Percentiles rank a stretch among this genome's conserved stretches.
These are phyloP conservation scores for Eurystomus gularis DNA, from an alignment of 2,113 vertebrate genomes.

Conservation along the genomic window DNA sequence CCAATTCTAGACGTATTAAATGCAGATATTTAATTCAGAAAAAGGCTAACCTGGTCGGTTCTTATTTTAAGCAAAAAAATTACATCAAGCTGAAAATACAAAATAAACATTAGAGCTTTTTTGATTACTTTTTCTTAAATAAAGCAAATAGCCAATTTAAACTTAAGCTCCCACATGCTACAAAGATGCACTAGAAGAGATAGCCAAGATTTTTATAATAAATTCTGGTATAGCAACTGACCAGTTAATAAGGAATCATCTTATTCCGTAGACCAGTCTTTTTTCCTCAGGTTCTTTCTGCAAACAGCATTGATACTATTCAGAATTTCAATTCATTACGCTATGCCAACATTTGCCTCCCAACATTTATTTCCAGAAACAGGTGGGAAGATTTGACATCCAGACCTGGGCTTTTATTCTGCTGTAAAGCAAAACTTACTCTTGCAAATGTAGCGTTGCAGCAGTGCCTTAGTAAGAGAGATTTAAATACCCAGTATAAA, in stretches of 20 bases:
- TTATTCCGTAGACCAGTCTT: not conserved
- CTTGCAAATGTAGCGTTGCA: not conserved
- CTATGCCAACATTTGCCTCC: not conserved
- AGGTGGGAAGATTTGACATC: not conserved
- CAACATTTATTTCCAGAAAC: not conserved
- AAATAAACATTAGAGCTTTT: not conserved
- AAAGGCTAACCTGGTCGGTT: not conserved
- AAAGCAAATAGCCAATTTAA: constrained; percentile 27
- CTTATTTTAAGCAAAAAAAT: not conserved
- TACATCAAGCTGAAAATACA: not conserved
- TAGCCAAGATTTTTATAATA: not conserved
- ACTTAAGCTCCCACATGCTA: not conserved
- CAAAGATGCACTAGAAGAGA: not conserved
- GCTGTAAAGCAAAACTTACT: not conserved
- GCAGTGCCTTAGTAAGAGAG: not conserved
- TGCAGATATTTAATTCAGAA: constrained; percentile 34
- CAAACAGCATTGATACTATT: not conserved
- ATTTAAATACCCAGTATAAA: not conserved
- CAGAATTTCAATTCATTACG: not conserved
- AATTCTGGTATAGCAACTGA: not conserved
- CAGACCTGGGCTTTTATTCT: not conserved
- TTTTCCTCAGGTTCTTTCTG: not conserved
- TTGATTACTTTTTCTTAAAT: not conserved
- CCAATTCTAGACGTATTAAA: constrained; percentile 57
- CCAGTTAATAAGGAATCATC: not conserved